phyloP scores from a whole-genome alignment of 2,888 invertebrate genomes.

The Chymomyza amoena region DNA sequence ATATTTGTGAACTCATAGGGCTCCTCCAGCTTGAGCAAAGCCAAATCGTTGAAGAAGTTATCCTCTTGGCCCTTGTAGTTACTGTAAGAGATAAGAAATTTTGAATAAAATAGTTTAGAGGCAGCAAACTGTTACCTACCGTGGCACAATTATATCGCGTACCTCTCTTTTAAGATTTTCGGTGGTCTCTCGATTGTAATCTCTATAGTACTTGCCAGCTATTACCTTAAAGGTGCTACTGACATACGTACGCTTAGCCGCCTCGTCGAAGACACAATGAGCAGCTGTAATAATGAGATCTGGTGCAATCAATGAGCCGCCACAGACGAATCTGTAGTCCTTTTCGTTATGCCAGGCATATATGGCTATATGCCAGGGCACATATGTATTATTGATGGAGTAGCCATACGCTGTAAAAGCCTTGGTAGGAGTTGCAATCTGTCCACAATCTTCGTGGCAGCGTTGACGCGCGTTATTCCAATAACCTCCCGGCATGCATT shows the following conservation, averaged over 20 bases:
- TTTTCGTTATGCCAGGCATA: conserved; percentile 42
- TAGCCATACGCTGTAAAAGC: conserved; percentile 52
- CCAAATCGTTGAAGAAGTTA: conserved; percentile 45
- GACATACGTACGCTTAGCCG: conserved; percentile 15
- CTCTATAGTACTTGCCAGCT: conserved; percentile 51
- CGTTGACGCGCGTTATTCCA: conserved; percentile 48
- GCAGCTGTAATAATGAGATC: conserved; percentile 61
- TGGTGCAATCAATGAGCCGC: conserved; percentile 54
- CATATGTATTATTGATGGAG: conserved; percentile 52
- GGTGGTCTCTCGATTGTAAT: conserved; percentile 26
- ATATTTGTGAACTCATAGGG: conserved; percentile 47
- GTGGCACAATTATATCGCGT: conserved; percentile 33
- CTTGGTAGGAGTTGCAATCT: conserved; percentile 57
- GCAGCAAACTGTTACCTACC: conserved; percentile 25
- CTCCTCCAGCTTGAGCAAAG: conserved; percentile 36
- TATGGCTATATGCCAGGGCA: conserved; percentile 61
- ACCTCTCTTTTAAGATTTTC: conserved; percentile 35
- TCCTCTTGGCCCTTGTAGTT: conserved; percentile 39
- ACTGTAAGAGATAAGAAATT: conserved; percentile 11
- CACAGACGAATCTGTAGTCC: conserved; percentile 48
- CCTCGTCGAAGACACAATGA: conserved; percentile 56
- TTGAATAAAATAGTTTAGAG: not conserved
- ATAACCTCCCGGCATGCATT: conserved; percentile 40
- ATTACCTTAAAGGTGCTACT: conserved; percentile 41
- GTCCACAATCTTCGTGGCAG: conserved; percentile 53